These are phyloP conservation scores for Platichthys flesus DNA, from an alignment of 2,113 vertebrate genomes.

Conservation along the genomic window DNA sequence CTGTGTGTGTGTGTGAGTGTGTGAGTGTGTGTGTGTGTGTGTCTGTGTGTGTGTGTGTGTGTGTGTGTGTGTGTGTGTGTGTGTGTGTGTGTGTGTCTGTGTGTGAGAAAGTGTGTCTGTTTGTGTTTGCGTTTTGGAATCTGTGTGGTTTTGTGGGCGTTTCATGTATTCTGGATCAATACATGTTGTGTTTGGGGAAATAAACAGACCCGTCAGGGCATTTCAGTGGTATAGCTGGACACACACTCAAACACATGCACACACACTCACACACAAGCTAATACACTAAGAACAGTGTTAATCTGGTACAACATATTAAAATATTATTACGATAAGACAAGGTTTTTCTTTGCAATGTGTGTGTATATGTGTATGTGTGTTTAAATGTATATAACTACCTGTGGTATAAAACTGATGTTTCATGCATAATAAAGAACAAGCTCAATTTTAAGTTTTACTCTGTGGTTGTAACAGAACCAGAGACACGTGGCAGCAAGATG, in stretches of 20 bases:
- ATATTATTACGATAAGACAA: background rate
- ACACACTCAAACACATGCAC: background rate
- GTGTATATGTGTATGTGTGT: too few species aligned
- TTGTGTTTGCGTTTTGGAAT: conserved; percentile 16
- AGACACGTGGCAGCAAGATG: too few species aligned
- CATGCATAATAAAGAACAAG: too few species aligned
- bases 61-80: conserved; percentile 11
- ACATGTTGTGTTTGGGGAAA: conserved; percentile 63
- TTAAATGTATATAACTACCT: too few species aligned
- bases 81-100: conserved; percentile 1
- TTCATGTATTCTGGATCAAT: conserved; percentile 62
- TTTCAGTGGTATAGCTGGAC: conserved; percentile 6
- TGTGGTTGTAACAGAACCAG: too few species aligned
- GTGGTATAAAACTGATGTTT: too few species aligned
- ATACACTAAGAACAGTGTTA: background rate
- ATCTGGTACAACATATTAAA: too few species aligned
- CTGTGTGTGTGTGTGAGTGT: conserved; percentile 13
- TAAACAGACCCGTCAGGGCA: conserved; percentile 51
- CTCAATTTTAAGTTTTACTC: too few species aligned
- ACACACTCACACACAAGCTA: background rate
- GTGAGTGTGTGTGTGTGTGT: background rate
- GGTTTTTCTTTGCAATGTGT: conserved; percentile 3
- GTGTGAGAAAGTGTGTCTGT: conserved; percentile 14
- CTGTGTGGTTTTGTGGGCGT: conserved; percentile 32
- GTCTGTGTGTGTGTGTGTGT: conserved; percentile 11